Conservation (phyloP, 2,888 invertebrate genomes). For the Andrena flavipes region DNA sequence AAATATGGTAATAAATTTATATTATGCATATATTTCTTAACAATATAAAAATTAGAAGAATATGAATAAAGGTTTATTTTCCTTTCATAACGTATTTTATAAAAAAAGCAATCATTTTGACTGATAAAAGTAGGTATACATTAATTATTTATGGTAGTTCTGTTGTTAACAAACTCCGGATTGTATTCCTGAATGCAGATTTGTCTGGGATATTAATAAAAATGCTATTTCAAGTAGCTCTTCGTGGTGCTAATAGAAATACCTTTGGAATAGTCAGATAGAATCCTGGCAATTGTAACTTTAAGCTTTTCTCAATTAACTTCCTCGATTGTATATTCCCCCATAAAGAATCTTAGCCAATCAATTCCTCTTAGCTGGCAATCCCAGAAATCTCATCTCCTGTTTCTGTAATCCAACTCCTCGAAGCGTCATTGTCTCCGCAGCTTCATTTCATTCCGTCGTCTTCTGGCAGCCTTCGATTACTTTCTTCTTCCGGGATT, state of each 20-base stretch:
- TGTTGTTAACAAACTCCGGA: too few relatives aligned
- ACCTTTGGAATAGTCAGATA: neutral
- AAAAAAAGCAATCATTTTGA: too few relatives aligned
- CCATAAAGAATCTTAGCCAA: conserved; percentile 28
- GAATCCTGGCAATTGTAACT: conserved; percentile 7
- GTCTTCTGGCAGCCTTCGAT: conserved; percentile 56
- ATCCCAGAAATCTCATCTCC: conserved; percentile 53
- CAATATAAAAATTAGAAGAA: too few relatives aligned
- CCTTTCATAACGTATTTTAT: too few relatives aligned
- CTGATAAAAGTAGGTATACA: too few relatives aligned
- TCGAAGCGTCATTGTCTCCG: conserved; percentile 52
- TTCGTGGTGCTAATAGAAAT: neutral
- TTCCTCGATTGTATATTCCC: conserved; percentile 42
- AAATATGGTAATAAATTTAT: too few relatives aligned
- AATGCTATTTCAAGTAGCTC: neutral
- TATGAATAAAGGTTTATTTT: too few relatives aligned
- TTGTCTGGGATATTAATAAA: neutral
- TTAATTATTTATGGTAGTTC: too few relatives aligned
- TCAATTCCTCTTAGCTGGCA: conserved; percentile 46
- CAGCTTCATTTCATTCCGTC: conserved; percentile 46
- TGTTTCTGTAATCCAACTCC: conserved; percentile 55
- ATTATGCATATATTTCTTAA: too few relatives aligned
- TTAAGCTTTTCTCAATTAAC: conserved; percentile 46
- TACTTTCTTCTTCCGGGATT: conserved; percentile 28
- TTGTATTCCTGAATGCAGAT: neutral